phyloP scores from a whole-genome alignment of 2,888 invertebrate species.

The Labia minor region DNA sequence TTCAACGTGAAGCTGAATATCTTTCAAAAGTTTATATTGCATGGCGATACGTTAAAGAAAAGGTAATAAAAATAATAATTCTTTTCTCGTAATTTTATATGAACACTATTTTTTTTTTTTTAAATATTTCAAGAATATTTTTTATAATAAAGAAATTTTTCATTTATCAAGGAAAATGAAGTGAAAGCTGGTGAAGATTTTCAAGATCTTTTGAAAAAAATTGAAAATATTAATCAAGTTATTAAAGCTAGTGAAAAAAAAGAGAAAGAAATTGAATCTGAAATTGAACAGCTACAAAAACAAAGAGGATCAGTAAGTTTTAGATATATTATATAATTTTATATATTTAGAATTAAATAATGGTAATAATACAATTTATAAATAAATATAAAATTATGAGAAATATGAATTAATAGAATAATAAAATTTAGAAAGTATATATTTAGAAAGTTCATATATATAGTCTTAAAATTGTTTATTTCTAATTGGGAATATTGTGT shows the following conservation, averaged over 20 bases:
- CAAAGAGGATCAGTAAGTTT: slow-evolving; percentile 53
- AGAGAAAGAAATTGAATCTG: slow-evolving; percentile 43
- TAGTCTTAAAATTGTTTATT: too few species aligned
- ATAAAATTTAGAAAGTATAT: too few species aligned
- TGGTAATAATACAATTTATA: too few species aligned
- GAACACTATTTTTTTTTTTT: too few species aligned
- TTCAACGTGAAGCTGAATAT: slow-evolving; percentile 71
- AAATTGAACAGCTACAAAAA: slow-evolving; percentile 50
- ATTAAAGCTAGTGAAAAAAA: slow-evolving; percentile 47
- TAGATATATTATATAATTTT: slow-evolving; percentile 14
- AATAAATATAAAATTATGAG: too few species aligned
- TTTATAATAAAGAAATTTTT: not conserved
- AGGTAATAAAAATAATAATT: too few species aligned
- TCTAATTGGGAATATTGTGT: too few species aligned
- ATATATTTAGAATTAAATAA: slow-evolving; percentile 15
- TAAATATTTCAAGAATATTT: too few species aligned
- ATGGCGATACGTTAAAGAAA: slow-evolving; percentile 49
- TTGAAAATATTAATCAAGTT: slow-evolving; percentile 42
- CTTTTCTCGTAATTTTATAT: too few species aligned
- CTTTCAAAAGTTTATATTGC: slow-evolving; percentile 62
- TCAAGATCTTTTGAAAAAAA: slow-evolving; percentile 45
- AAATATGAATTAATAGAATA: too few species aligned
- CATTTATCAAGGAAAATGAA: slow-evolving; percentile 1
- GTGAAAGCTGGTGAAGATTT: slow-evolving; percentile 42
- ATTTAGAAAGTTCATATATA: too few species aligned